Percentiles rank a stretch among this genome's conserved stretches.
Conservation (phyloP, 2,113 vertebrate species). For the Oxyura jamaicensis region DNA sequence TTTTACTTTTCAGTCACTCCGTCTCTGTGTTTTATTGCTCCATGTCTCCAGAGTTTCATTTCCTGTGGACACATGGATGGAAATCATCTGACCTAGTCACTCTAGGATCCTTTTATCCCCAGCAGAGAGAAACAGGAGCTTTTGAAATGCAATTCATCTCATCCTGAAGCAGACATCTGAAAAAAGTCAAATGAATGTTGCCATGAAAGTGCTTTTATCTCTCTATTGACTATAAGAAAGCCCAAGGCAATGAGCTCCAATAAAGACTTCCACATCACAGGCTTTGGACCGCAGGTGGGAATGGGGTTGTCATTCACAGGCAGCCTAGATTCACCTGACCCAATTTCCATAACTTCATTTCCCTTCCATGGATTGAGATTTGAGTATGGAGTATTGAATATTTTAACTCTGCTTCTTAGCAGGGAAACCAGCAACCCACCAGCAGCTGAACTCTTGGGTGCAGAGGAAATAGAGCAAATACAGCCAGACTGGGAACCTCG, state of each 20-base stretch:
- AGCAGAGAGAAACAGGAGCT: not conserved
- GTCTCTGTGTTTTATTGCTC: not conserved
- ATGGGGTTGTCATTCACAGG: not conserved
- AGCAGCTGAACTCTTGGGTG: not conserved
- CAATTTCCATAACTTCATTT: not conserved
- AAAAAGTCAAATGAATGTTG: not conserved
- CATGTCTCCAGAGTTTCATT: not conserved
- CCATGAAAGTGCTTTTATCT: not conserved
- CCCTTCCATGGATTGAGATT: not conserved
- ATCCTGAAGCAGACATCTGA: not conserved
- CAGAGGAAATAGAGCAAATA: not conserved
- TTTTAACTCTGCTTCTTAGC: not conserved
- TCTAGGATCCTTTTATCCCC: not conserved
- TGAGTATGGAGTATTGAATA: fast-evolving
- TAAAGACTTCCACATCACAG: not conserved
- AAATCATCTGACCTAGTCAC: not conserved
- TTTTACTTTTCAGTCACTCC: not conserved
- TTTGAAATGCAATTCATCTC: not conserved
- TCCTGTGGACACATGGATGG: not conserved
- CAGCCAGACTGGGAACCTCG: fast-evolving
- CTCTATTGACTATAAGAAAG: not conserved
- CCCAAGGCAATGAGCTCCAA: not conserved
- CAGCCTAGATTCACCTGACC: not conserved
- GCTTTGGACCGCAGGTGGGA: not conserved
- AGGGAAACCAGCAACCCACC: too few relatives aligned